phyloP scores from a whole-genome alignment of 2,888 invertebrate genomes.

The Rhogogaster chlorosoma region DNA sequence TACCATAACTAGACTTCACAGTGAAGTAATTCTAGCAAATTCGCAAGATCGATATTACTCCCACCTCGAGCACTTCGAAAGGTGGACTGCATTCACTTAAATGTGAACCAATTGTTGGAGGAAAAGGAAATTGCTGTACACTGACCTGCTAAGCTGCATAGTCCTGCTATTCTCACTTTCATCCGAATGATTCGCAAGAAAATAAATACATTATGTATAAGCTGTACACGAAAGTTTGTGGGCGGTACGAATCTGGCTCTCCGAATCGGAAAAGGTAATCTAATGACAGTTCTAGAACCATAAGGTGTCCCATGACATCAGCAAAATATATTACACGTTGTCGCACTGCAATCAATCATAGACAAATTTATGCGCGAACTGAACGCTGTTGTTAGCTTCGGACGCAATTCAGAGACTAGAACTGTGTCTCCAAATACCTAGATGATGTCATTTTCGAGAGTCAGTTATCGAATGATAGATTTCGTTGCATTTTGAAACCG shows the following conservation, averaged over 20 bases:
- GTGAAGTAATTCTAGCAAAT: constrained; percentile 1
- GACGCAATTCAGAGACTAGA: neutral
- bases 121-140: constrained; percentile 30
- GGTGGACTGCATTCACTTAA: constrained; percentile 30
- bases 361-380: neutral
- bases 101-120: constrained; percentile 1
- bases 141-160: constrained; percentile 3
- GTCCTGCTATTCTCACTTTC: constrained; percentile 29
- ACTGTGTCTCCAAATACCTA: neutral
- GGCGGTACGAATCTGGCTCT: neutral
- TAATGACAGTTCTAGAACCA: constrained; percentile 7
- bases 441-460: neutral
- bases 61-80: neutral
- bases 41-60: neutral
- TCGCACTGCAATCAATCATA: neutral
- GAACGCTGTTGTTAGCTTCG: neutral
- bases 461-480: neutral
- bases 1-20: neutral
- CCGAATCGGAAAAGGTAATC: neutral
- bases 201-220: constrained; percentile 41
- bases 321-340: neutral
- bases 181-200: constrained; percentile 35
- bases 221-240: neutral
- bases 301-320: neutral
- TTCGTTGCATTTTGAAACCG: neutral